Base-by-base conservation (phyloP, 1,140 invertebrate species). In the Formica selysi region DNA sequence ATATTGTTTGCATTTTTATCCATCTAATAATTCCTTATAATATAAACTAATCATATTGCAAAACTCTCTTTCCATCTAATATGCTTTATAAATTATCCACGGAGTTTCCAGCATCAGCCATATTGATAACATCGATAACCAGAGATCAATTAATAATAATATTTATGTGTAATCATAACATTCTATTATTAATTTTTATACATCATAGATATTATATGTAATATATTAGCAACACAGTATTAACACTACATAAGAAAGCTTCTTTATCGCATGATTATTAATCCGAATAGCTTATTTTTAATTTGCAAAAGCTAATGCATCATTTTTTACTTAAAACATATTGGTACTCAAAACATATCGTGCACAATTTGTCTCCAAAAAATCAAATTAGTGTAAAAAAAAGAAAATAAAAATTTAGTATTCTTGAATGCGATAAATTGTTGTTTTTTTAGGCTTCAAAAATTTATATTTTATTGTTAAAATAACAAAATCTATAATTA, bases 341-440 rank as follows among this genome's bases (percentile, higher is more conserved):
- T 76, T 41, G 59, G 16, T 64, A n/a, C 11, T 51, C 4, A 51
- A 19, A 51, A 13, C 13, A 2, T 26, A 61, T 65, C 3, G 16
- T 48, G 7, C 8, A 13, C 2, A 38, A n/a, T 11, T 79, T 13
- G 0, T 26, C 13, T 36, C 22, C 1, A 13, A 32, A 79, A 67
- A 79, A 16, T 76, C 11, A 59, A 64, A 76, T n/a, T 78, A 51
- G 7, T 44, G 26, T 36, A 67, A 78, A 67, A 22, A 48, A 48
- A 22, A 22, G 8, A 13, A 67, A 67, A 67, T 22, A 19, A 51
- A 41, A 41, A 22, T 48, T 32, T 26, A 5, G 5, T 16, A 41
- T 22, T 62, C 13, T 36, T 22, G 29, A 65, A 51, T 44, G 3
- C 2, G n/a, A 29, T 65, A 22, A 65, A 79, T 32, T 67, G 29